phyloP scores from a whole-genome alignment of 2,797 vertebrate species.

The Lacerta viridis region DNA sequence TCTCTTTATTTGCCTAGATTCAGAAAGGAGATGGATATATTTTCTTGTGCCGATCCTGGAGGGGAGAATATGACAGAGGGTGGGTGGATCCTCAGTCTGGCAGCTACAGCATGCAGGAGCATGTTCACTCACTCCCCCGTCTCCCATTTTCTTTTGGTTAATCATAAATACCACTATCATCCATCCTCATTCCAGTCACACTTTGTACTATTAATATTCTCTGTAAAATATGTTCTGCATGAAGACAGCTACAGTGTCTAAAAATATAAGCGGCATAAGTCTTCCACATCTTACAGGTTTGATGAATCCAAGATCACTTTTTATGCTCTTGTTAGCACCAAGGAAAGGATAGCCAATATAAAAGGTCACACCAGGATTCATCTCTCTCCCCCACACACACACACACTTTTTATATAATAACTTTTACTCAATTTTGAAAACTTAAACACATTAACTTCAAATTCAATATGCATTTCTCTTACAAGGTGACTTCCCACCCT shows the following conservation, averaged over 20 bases:
- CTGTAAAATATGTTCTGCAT: conserved; percentile 21
- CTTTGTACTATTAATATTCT: conserved; percentile 37
- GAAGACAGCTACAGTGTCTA: conserved; percentile 14
- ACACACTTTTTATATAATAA: too few species aligned
- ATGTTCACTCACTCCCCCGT: conserved; percentile 1
- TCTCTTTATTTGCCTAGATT: not conserved
- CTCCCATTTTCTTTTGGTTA: not conserved
- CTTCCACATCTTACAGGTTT: not conserved
- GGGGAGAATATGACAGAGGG: not conserved
- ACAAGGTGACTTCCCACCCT: too few species aligned
- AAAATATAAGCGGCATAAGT: conserved; percentile 29
- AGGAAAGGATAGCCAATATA: not conserved
- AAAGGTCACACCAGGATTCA: not conserved
- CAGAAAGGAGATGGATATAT: not conserved
- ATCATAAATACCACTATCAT: conserved; percentile 24
- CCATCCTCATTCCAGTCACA: conserved; percentile 22
- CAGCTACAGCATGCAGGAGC: not conserved
- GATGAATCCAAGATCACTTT: not conserved
- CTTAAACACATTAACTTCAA: too few species aligned
- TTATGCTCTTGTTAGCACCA: not conserved
- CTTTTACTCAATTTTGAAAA: too few species aligned
- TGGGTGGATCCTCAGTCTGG: not conserved
- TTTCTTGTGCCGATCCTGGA: not conserved
- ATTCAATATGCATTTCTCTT: too few species aligned
- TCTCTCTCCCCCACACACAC: too few species aligned